phyloP scores from a whole-genome alignment of 2,113 vertebrate species.

The Brachirus orientalis region DNA sequence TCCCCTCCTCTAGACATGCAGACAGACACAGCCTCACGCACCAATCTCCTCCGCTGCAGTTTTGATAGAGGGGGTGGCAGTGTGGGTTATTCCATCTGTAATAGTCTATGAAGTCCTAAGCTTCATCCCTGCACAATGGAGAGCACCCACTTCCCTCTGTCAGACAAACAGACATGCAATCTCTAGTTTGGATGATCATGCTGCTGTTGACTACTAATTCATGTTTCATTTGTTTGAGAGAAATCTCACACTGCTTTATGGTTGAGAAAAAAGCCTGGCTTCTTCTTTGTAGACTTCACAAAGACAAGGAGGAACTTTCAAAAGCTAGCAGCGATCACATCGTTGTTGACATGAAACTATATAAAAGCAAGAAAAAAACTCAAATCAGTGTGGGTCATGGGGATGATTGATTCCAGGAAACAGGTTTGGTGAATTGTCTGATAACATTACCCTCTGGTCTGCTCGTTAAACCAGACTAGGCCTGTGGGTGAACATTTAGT shows the following conservation, averaged over 20 bases:
- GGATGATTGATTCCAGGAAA: neutral
- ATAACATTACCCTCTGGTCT: constrained; percentile 9
- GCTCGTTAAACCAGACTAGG: neutral
- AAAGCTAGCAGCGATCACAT: constrained; percentile 23
- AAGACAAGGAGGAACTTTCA: constrained; percentile 1
- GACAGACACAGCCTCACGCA: constrained; percentile 71
- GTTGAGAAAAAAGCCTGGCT: constrained; percentile 2
- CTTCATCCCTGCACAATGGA: constrained; percentile 68
- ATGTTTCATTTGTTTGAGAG: constrained; percentile 49
- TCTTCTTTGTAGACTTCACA: constrained; percentile 10
- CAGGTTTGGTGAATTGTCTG: constrained; percentile 16
- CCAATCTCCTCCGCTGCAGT: constrained; percentile 77
- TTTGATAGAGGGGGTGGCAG: constrained; percentile 69
- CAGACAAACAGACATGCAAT: constrained; percentile 70
- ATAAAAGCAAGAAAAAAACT: constrained; percentile 4
- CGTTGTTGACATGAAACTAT: constrained; percentile 25
- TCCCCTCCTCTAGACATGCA: constrained; percentile 58
- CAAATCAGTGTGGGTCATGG: neutral
- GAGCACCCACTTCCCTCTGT: constrained; percentile 52
- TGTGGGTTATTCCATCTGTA: constrained; percentile 71
- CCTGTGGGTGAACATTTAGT: constrained; percentile 4
- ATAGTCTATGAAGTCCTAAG: constrained; percentile 64
- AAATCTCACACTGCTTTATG: constrained; percentile 39
- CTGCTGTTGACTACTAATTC: constrained; percentile 63
- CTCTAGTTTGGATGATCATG: constrained; percentile 71